Base-by-base conservation (phyloP, 2,888 invertebrate species). In the Branchellion lobata region DNA sequence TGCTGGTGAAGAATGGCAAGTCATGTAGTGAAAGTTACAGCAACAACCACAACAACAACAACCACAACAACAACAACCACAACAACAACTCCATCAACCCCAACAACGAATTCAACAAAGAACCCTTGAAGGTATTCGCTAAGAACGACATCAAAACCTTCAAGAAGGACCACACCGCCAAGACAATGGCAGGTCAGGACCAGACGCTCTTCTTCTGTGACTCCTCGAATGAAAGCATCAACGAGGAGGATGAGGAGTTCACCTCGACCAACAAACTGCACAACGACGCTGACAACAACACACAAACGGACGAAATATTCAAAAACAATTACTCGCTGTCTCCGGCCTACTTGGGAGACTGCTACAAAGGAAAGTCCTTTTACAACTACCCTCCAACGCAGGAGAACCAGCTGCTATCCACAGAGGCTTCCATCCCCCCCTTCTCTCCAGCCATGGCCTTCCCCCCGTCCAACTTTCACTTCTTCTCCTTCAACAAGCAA, bases 1-100 rank as follows among this genome's bases (percentile, higher is more conserved):
- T 86, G 87, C 88, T 86, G 82, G 88, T 86, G 78, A 88, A 86
- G 87, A 88, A 88, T 84, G 88, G 90, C 89, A 84, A 90, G 90
- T 84, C 89, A 86, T 89, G 83, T 88, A 29, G 14, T 14, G 40
- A 40, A 40, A 40, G 14, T 14, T 40, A 14, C 40, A 24, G 8
- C 8, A 14, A 8, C 8, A 47, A 18, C 47, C 47, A 57, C 21
- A n/a, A n/a, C 5, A 57, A 77, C 11, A 77, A 33, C 65, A 34
- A 61, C 36, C 61, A 29, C n/a, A 34, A n/a, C 51, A 75, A 75
- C 18, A 53, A 24, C 18, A 47, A 14, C 47, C 11, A 47, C 11
- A 47, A 47, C 47, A 18, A 8, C 47, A 14, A 14, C 8, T 14
- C 8, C 8, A 47, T 47, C 47, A 18, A 47, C 47, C 11, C 47